Conservation (phyloP, 1,140 invertebrate species). For the Cylas formicarius region DNA sequence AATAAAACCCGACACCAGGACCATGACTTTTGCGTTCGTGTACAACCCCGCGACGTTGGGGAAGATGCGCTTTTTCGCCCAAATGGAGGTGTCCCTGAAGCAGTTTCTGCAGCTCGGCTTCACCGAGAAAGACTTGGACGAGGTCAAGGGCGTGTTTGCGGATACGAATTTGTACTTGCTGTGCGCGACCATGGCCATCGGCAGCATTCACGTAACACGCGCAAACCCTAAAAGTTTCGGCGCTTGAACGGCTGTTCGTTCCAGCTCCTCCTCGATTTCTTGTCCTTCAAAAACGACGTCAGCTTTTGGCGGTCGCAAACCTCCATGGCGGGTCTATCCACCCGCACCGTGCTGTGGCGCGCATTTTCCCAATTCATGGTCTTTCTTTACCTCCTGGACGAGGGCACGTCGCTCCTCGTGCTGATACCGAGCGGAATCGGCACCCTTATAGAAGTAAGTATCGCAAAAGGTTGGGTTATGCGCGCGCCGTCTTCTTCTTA, state of each 20-base stretch:
- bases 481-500: not conserved
- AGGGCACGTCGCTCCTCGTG: constrained; percentile 86
- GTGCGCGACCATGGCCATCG: constrained; percentile 85
- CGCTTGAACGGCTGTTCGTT: too few relatives aligned
- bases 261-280: constrained; percentile 89
- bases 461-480: not conserved
- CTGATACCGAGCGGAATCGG: constrained; percentile 80
- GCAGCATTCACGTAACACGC: constrained; percentile 86
- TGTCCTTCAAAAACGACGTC: constrained; percentile 98
- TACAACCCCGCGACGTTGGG: constrained; percentile 62
- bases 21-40: constrained; percentile 52
- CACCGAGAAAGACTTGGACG: constrained; percentile 88
- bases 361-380: constrained; percentile 90
- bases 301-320: constrained; percentile 83
- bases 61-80: constrained; percentile 65
- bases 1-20: constrained; percentile 49
- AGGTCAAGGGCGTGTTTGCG: constrained; percentile 92
- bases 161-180: constrained; percentile 93
- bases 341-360: constrained; percentile 83
- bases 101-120: constrained; percentile 75
- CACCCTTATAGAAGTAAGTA: constrained; percentile 73
- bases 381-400: constrained; percentile 88
- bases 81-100: constrained; percentile 72
- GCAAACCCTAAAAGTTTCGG: too few relatives aligned
- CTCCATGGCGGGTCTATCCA: constrained; percentile 83